phyloP scores from a whole-genome alignment of 2,113 vertebrate genomes.

The Poeciliopsis retropinna region DNA sequence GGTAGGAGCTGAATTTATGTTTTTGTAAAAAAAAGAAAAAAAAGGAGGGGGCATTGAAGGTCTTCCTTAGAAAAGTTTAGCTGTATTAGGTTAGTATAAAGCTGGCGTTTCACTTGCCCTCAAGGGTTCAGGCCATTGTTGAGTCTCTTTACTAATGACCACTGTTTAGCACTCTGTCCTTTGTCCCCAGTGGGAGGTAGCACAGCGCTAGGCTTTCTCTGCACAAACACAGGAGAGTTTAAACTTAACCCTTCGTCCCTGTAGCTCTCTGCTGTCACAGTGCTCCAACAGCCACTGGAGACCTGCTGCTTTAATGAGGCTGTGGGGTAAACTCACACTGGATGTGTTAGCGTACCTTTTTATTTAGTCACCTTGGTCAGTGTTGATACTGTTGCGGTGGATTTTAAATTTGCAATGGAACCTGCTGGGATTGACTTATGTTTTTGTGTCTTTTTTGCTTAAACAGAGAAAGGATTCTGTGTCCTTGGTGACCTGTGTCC shows the following conservation, averaged over 20 bases:
- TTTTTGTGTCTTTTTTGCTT: constrained; percentile 8
- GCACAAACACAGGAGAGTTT: constrained; percentile 40
- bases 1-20: constrained; percentile 77
- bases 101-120: constrained; percentile 12
- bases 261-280: constrained; percentile 44
- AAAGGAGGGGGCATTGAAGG: not conserved
- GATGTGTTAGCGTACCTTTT: constrained; percentile 8
- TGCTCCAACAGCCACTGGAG: constrained; percentile 41
- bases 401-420: not conserved
- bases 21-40: not conserved
- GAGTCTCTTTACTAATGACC: constrained; percentile 73
- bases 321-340: constrained; percentile 44
- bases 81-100: not conserved
- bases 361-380: not conserved
- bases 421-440: not conserved
- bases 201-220: constrained; percentile 18
- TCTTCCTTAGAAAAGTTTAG: not conserved
- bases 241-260: constrained; percentile 63
- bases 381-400: not conserved
- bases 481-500: constrained; percentile 96
- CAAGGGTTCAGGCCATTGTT: constrained; percentile 49
- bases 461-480: constrained; percentile 95
- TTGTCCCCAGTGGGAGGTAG: constrained; percentile 37
- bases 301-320: constrained; percentile 61
- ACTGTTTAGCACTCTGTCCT: constrained; percentile 44